A percentile compares a stretch with the other conserved stretches of the same genome.
phyloP scores from a whole-genome alignment of 2,888 invertebrate species.

The Cryptophagus acutangulus region DNA sequence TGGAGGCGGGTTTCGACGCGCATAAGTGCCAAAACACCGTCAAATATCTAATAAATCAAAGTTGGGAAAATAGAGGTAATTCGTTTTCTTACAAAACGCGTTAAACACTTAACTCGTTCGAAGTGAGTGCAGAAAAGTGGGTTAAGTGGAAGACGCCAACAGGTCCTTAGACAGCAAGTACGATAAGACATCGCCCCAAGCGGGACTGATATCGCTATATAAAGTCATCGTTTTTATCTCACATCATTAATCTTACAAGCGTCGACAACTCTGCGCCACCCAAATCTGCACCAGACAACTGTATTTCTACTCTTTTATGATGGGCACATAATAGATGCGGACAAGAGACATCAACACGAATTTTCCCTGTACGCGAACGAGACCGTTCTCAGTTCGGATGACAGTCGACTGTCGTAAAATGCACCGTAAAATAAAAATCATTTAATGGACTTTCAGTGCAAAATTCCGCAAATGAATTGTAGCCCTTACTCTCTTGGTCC shows the following conservation, averaged over 20 bases:
- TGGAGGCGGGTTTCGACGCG: slow-evolving; percentile 17
- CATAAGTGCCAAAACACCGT: slow-evolving; percentile 29
- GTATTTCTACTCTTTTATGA: slow-evolving; percentile 19
- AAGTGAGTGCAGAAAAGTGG: slow-evolving; percentile 27
- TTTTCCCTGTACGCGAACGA: too few species aligned
- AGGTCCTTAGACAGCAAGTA: slow-evolving; percentile 32
- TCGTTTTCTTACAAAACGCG: slow-evolving; percentile 29
- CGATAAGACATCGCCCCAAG: slow-evolving; percentile 28
- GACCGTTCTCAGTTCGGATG: background rate
- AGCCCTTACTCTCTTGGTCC: too few species aligned
- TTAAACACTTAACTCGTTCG: slow-evolving; percentile 28
- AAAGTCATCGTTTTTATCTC: slow-evolving; percentile 41
- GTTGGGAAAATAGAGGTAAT: slow-evolving; percentile 20
- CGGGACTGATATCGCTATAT: slow-evolving; percentile 36
- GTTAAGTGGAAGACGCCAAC: slow-evolving; percentile 37
- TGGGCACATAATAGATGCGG: background rate
- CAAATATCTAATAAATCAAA: slow-evolving; percentile 28
- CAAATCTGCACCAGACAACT: slow-evolving; percentile 29
- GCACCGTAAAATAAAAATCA: slow-evolving; percentile 3
- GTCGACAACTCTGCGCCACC: slow-evolving; percentile 29
- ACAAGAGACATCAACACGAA: slow-evolving; percentile 1
- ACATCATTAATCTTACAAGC: slow-evolving; percentile 39
- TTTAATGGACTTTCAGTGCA: slow-evolving; percentile 4
- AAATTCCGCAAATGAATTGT: too few species aligned
- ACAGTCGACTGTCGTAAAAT: background rate